Evolutionary conservation across 2,888 invertebrate species (phyloP), one percentile per base, ranked within the genome.

Genomic region (Synanthedon tipuliformis): DNA sequence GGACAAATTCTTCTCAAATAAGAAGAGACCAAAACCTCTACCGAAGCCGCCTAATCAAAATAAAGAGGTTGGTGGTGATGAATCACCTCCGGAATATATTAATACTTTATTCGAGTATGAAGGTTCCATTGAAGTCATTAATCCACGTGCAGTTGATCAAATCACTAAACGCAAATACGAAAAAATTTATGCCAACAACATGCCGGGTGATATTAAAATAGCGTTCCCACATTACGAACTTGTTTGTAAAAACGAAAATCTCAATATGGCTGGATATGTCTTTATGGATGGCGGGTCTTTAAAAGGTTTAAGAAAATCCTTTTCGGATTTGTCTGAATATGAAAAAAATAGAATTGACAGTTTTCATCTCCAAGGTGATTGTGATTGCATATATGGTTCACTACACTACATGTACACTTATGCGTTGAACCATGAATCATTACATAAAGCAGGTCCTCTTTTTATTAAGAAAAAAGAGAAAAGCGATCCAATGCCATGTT

Each of bases 301-400:
- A 45, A 45, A 12, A 15, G 45, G 8, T 2, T 45, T 45, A 3
- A 45, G 45, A 45, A 45, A n/a, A 13, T 45, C 45, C 7, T 45
- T 45, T 45, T 45, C 45, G 15, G 45, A 45, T 7, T 45, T 45
- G 15, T 45, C 45, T 45, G n/a, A n/a, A 13, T 12, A 15, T 45
- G 15, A 15, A 13, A 45, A 45, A 45, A 13, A 7, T n/a, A 45
- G n/a, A 45, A 13, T 50, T 12, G 55, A 59, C 40, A 68, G 63
- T 55, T 65, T 70, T 50, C 82, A 82, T 57, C 57, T 64, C 5
- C 75, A 60, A 59, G 82, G 82, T 10, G 73, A 71, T 50, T 15
- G 56, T 51, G 71, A 73, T 41, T 83, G 82, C 59, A 53, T 71
- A 48, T 71, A 71, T 60, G 65, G 64, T 50, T 51, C 63, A n/a